Evolutionary conservation across 2,797 vertebrate genomes (phyloP).

Genomic region (Muscicapa striata): DNA sequence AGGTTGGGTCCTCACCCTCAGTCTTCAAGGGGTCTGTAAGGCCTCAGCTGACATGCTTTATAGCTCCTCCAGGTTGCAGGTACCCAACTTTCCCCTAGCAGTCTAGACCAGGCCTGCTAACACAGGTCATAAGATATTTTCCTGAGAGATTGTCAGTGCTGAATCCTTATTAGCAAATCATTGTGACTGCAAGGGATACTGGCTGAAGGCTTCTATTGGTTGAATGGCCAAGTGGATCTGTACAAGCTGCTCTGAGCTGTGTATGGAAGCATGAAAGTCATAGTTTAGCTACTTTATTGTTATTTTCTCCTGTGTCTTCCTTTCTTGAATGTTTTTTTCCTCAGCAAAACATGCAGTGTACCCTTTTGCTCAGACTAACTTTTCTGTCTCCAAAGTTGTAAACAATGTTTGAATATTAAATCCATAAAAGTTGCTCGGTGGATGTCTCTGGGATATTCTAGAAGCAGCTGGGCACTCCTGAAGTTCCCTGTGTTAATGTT

Average conservation of each 20-base stretch:
- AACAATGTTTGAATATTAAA: not conserved
- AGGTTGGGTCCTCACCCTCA: not conserved
- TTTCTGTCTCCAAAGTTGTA: not conserved
- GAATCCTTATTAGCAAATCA: not conserved
- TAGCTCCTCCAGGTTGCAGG: not conserved
- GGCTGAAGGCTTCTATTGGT: not conserved
- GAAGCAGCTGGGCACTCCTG: not conserved
- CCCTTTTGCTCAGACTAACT: not conserved
- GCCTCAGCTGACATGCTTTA: not conserved
- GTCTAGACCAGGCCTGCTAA: not conserved
- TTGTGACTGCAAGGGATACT: not conserved
- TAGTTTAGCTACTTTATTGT: not conserved
- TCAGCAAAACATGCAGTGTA: not conserved
- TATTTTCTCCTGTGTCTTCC: not conserved
- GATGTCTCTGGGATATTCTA: fast-evolving
- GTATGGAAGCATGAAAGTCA: not conserved
- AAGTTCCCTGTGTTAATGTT: not conserved
- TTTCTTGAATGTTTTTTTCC: not conserved
- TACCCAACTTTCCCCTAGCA: not conserved
- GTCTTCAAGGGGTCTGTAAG: not conserved
- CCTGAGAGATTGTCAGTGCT: not conserved
- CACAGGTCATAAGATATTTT: not conserved
- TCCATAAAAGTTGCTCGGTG: not conserved
- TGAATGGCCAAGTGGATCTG: not conserved
- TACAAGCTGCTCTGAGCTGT: not conserved